Percentiles rank a stretch among this genome's conserved stretches.
Conservation (phyloP, 2,797 vertebrate species). For the Octomys mimax region DNA sequence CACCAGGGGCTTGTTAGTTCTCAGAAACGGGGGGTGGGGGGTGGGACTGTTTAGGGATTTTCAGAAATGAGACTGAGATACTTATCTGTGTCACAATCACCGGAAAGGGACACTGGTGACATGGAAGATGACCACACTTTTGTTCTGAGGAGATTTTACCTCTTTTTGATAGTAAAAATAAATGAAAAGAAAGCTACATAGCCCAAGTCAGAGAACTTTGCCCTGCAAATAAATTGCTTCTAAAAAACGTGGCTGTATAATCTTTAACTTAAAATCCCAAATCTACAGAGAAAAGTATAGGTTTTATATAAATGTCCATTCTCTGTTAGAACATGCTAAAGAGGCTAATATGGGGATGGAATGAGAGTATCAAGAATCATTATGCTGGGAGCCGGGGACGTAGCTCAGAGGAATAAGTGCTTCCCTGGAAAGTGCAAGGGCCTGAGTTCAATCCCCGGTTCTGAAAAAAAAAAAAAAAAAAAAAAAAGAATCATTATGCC, state of each 20-base stretch:
- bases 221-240: conserved; percentile 69
- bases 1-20: conserved; percentile 4
- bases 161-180: conserved; percentile 57
- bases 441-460: no score
- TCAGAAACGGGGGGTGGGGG: not conserved
- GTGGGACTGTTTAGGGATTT: not conserved
- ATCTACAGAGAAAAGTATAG: conserved; percentile 56
- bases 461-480: no score
- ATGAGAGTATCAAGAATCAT: not conserved
- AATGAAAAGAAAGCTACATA: conserved; percentile 54
- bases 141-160: conserved; percentile 1
- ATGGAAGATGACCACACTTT: not conserved
- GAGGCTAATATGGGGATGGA: conserved; percentile 7
- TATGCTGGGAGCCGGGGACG: no score
- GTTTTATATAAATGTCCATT: conserved; percentile 60
- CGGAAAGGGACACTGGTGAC: not conserved
- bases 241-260: conserved; percentile 43
- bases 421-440: no score
- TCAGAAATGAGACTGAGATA: conserved; percentile 28
- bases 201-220: conserved; percentile 48
- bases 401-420: no score
- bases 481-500: not conserved
- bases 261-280: conserved; percentile 68
- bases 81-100: not conserved
- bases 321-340: conserved; percentile 52